Conservation (phyloP, 1,140 invertebrate genomes). For the Pissodes strobi region DNA sequence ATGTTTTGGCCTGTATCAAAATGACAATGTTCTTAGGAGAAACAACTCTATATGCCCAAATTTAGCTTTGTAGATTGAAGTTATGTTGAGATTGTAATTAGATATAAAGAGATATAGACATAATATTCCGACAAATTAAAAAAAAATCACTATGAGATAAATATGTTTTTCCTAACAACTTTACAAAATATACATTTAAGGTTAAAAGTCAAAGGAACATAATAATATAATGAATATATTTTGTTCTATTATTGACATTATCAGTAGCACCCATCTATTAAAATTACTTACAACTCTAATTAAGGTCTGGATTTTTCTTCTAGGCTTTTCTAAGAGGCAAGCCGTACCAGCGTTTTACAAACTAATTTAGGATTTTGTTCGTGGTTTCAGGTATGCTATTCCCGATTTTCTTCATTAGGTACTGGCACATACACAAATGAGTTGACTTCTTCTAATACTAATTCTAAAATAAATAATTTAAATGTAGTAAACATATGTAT, state of each 20-base stretch:
- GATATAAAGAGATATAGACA: too few relatives aligned
- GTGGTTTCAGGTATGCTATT: constrained; percentile 6
- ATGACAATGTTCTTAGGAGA: too few relatives aligned
- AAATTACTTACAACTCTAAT: constrained; percentile 4
- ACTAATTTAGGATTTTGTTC: neutral
- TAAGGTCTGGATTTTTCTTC: neutral
- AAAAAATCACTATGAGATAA: too few relatives aligned
- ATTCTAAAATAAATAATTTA: constrained; percentile 66
- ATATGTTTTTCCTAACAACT: neutral
- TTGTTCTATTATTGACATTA: constrained; percentile 21
- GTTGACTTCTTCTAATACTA: constrained; percentile 77
- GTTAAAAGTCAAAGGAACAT: constrained; percentile 24
- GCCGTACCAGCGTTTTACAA: neutral
- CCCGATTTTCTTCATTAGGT: constrained; percentile 55
- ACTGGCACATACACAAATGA: constrained; percentile 69
- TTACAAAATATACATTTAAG: constrained; percentile 17
- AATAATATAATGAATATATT: neutral
- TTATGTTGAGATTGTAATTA: too few relatives aligned
- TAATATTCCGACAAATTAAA: too few relatives aligned
- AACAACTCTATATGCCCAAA: too few relatives aligned
- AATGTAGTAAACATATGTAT: too few relatives aligned
- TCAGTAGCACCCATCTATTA: constrained; percentile 19
- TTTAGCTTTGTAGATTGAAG: too few relatives aligned
- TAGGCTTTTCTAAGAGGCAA: neutral
- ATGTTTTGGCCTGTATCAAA: too few relatives aligned